Conservation (phyloP, 1,140 invertebrate species). For the Eriosoma lanigerum region DNA sequence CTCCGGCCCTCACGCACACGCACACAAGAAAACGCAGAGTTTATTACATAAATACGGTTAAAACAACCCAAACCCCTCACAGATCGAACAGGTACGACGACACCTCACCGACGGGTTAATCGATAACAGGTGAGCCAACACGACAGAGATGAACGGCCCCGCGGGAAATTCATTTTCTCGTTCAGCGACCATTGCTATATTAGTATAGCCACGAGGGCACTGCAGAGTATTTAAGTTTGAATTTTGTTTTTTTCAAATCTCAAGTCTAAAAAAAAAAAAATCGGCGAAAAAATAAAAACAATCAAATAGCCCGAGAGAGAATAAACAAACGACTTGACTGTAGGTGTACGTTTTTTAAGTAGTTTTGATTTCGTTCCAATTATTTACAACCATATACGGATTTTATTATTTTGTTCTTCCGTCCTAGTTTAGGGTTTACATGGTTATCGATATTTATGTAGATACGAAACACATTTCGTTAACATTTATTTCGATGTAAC, state of each 20-base stretch:
- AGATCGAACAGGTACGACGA: neutral
- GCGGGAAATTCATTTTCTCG: slow-evolving; percentile 8
- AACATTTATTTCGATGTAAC: too few species aligned
- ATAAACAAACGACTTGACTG: too few species aligned
- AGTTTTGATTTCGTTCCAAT: neutral
- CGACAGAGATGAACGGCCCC: slow-evolving; percentile 11
- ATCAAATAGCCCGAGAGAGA: neutral
- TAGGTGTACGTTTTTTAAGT: neutral
- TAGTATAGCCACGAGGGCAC: neutral
- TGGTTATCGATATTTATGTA: too few species aligned
- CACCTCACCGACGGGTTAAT: neutral
- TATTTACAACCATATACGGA: too few species aligned
- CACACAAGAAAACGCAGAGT: neutral
- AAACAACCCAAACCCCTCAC: neutral
- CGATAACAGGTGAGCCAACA: slow-evolving; percentile 3
- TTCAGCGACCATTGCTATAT: too few species aligned
- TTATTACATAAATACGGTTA: slow-evolving; percentile 32
- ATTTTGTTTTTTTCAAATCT: neutral
- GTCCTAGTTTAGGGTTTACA: too few species aligned
- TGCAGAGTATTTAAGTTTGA: neutral
- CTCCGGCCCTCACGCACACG: neutral
- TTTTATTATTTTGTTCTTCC: too few species aligned
- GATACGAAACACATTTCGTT: too few species aligned
- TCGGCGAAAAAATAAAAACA: neutral
- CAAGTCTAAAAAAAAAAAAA: neutral